Percentiles rank a stretch among this genome's conserved stretches.
phyloP scores from a whole-genome alignment of 2,888 invertebrate species.

The Cataglyphis rosenhaueri region DNA sequence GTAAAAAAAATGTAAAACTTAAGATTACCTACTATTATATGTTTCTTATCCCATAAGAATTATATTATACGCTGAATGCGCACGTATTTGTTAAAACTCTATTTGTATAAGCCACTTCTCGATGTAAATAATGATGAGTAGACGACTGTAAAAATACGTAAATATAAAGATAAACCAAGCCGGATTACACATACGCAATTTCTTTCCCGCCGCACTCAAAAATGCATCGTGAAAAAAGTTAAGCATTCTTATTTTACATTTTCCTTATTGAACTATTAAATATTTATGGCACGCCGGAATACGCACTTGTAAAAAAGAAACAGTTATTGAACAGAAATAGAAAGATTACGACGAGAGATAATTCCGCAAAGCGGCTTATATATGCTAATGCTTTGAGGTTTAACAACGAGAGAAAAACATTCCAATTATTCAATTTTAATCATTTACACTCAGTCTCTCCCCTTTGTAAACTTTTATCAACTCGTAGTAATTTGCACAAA shows the following conservation, averaged over 20 bases:
- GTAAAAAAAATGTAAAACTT: background rate
- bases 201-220: background rate
- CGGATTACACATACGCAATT: background rate
- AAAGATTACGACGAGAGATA: background rate
- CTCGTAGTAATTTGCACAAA: background rate
- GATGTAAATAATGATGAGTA: conserved; percentile 23
- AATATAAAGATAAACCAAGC: background rate
- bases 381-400: conserved; percentile 8
- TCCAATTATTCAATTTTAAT: background rate
- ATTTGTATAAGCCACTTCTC: background rate
- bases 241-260: background rate
- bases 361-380: conserved; percentile 9
- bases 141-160: background rate
- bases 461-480: background rate
- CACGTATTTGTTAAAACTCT: background rate
- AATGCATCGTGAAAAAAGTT: conserved; percentile 9
- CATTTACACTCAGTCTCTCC: background rate
- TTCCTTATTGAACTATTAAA: background rate
- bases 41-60: background rate
- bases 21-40: background rate
- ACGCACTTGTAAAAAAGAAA: background rate
- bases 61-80: background rate
- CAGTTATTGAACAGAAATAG: background rate
- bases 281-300: conserved; percentile 19
- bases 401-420: background rate